A percentile compares a stretch with the other conserved stretches of the same genome.
phyloP scores from a whole-genome alignment of 1,140 invertebrate genomes.

The Ditylenchus dipsaci region DNA sequence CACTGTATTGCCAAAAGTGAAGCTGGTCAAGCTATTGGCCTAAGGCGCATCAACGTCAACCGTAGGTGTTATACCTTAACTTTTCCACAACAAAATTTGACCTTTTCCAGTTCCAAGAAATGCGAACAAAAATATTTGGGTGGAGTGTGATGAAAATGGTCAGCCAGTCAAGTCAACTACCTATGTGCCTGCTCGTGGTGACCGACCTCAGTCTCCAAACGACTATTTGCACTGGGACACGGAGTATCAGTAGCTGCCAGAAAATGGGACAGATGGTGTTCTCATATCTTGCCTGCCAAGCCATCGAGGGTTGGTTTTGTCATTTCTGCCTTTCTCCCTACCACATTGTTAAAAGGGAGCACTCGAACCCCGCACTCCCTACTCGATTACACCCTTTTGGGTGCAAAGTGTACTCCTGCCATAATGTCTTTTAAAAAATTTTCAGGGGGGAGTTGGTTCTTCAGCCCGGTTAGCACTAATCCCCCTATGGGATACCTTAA shows the following conservation, averaged over 20 bases:
- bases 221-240: slow-evolving; percentile 18
- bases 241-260: slow-evolving; percentile 1
- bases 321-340: too few species aligned
- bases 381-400: too few species aligned
- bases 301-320: not conserved
- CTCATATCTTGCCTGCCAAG: slow-evolving; percentile 9
- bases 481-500: too few species aligned
- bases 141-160: slow-evolving; percentile 51
- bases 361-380: too few species aligned
- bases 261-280: slow-evolving; percentile 21
- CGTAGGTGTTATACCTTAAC: slow-evolving; percentile 18
- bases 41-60: slow-evolving; percentile 38
- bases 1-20: slow-evolving; percentile 77
- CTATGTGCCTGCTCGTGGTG: slow-evolving; percentile 44
- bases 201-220: slow-evolving; percentile 33
- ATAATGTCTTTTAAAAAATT: too few species aligned
- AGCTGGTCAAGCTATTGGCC: slow-evolving; percentile 63
- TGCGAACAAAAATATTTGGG: slow-evolving; percentile 31
- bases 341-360: too few species aligned
- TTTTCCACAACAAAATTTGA: not conserved
- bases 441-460: too few species aligned
- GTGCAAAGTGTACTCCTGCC: too few species aligned
- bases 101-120: slow-evolving; percentile 26
- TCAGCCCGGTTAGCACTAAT: too few species aligned
- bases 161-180: slow-evolving; percentile 37